phyloP scores from a whole-genome alignment of 2,888 invertebrate species.

The Stomorhina lunata region DNA sequence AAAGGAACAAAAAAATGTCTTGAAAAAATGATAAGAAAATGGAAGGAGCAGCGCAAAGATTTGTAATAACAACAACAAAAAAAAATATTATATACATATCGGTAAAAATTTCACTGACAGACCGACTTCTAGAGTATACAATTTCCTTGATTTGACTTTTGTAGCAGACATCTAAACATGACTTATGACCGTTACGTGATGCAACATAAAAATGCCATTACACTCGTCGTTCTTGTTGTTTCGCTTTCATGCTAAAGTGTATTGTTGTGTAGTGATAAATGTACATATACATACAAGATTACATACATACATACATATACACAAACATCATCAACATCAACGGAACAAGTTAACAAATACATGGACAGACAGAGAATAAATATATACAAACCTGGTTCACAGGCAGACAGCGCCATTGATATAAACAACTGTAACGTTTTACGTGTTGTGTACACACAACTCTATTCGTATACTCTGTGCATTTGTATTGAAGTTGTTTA shows the following conservation, averaged over 20 bases:
- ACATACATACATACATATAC: too few species aligned
- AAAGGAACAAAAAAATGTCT: constrained; percentile 17
- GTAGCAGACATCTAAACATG: constrained; percentile 77
- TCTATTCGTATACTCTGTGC: constrained; percentile 19
- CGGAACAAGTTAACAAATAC: background rate
- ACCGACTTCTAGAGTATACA: constrained; percentile 49
- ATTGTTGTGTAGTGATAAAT: too few species aligned
- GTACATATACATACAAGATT: too few species aligned
- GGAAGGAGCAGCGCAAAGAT: constrained; percentile 19
- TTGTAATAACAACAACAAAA: background rate
- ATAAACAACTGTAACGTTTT: constrained; percentile 34
- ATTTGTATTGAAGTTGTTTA: constrained; percentile 51
- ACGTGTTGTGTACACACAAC: constrained; percentile 28
- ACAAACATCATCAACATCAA: background rate
- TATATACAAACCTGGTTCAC: too few species aligned
- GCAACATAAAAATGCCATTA: constrained; percentile 78
- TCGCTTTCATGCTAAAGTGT: background rate
- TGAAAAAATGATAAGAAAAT: constrained; percentile 8
- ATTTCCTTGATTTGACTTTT: constrained; percentile 67
- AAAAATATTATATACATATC: constrained; percentile 1
- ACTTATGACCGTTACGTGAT: constrained; percentile 79
- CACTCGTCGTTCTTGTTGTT: too few species aligned
- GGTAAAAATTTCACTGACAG: constrained; percentile 50
- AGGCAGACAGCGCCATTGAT: too few species aligned
- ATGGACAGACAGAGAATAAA: constrained; percentile 5